A percentile compares a stretch with the other conserved stretches of the same genome.
phyloP scores from a whole-genome alignment of 2,797 vertebrate species.

The Poeciliopsis presidionis region DNA sequence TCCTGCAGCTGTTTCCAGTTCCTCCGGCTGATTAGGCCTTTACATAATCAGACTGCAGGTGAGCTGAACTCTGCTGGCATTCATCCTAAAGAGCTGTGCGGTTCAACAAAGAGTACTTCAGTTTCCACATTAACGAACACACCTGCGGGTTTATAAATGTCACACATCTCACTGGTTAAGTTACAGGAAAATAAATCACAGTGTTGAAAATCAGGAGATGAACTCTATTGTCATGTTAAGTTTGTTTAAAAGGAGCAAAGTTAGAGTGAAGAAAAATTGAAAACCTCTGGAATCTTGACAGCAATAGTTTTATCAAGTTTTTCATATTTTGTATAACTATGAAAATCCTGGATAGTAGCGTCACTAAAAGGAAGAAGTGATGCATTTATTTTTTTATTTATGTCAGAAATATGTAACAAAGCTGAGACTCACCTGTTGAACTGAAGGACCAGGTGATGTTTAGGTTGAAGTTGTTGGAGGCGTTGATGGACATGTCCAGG shows the following conservation, averaged over 20 bases:
- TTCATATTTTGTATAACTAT: not conserved
- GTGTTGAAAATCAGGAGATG: not conserved
- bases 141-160: constrained; percentile 1
- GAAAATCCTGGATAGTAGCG: not conserved
- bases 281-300: not conserved
- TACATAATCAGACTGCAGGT: not conserved
- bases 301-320: not conserved
- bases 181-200: not conserved
- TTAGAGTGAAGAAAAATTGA: not conserved
- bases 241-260: not conserved
- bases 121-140: not conserved
- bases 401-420: not conserved
- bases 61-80: not conserved
- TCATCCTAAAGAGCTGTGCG: constrained; percentile 2
- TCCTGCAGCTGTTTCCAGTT: constrained; percentile 10
- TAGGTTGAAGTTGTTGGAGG: constrained; percentile 97
- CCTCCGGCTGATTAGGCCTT: not conserved
- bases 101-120: not conserved
- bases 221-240: not conserved
- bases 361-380: not conserved
- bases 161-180: not conserved
- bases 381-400: no score
- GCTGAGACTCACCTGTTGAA: constrained; percentile 85
- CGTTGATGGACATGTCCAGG: constrained; percentile 97
- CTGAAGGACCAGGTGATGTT: constrained; percentile 97